A percentile compares a stretch with the other conserved stretches of the same genome.
These are phyloP conservation scores for Opisthocomus hoazin DNA, from an alignment of 2,113 vertebrate genomes.

Conservation along the genomic window DNA sequence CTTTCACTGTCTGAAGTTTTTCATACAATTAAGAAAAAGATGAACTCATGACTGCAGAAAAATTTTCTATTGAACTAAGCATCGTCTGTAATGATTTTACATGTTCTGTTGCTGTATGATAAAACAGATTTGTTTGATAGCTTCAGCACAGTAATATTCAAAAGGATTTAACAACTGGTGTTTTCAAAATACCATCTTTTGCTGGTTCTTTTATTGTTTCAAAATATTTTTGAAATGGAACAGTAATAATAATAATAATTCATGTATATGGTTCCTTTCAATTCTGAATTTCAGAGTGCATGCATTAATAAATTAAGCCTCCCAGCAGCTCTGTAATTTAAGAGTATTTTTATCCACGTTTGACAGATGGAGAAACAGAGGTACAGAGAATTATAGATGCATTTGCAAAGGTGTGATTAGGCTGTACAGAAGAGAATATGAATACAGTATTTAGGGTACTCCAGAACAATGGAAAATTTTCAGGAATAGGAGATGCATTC, in stretches of 20 bases:
- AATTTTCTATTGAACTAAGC: background rate
- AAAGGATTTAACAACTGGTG: background rate
- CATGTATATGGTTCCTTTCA: background rate
- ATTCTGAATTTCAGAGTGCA: background rate
- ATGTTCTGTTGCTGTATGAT: background rate
- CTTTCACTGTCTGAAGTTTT: constrained; percentile 36
- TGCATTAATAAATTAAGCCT: constrained; percentile 34
- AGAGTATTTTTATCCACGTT: background rate
- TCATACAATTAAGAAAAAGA: constrained; percentile 29
- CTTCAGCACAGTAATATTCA: background rate
- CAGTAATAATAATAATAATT: constrained; percentile 7
- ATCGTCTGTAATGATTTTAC: background rate
- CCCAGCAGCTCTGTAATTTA: constrained; percentile 9
- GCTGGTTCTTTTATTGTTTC: background rate
- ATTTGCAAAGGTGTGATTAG: constrained; percentile 17
- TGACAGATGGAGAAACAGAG: constrained; percentile 30
- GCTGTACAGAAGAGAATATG: background rate
- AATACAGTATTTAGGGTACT: background rate
- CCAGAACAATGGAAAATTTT: background rate
- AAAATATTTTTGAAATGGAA: constrained; percentile 28
- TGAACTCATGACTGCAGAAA: background rate
- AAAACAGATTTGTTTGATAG: background rate
- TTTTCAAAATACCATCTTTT: constrained; percentile 13
- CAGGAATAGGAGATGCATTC: background rate
- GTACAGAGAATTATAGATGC: background rate